Base-by-base conservation (phyloP, 2,888 invertebrate genomes). In the Balanococcus diminutus region DNA sequence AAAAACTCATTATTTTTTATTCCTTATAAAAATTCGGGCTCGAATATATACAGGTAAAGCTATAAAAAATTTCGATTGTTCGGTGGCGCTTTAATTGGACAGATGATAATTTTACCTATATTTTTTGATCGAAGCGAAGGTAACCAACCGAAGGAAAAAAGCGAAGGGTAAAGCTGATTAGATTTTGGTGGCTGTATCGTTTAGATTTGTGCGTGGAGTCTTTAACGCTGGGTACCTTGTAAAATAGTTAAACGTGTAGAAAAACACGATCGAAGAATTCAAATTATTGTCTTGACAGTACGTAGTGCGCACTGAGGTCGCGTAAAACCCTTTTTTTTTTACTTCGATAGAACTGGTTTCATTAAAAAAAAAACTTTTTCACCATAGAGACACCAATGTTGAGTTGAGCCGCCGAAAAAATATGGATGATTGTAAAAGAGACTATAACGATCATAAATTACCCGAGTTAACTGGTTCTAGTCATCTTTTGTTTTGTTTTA, bases 401-500 rank as follows among this genome's bases (percentile, higher is more conserved):
- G n/a, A 51, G 46, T 22, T 9, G 31, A 46, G 42, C 25, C 14
- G 51, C 82, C 42, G 46, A 46, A 82, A 46, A 82, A 82, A 82
- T 46, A n/a, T 28, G n/a, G 8, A 81, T 36, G 28, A 39, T 46
- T 28, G 42, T 28, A 61, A 83, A 61, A 83, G n/a, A 83, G 36
- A 28, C 16, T 19, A 83, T 83, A 56, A 56, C 72, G 36, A 36
- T 31, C 83, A 83, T 83, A 83, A 83, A 83, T 83, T 83, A 83
- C 31, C 61, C 61, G 56, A 56, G 83, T 83, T 61, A 83, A 83
- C 67, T 83, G 83, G 83, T 83, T 67, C 83, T 22, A 83, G 32
- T 83, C 16, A 32, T 82, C 51, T 83, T 56, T 83, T 56, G 56
- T 56, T 83, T 83, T 83, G 83, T 83, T 83, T 83, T 83, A 83